phyloP scores from a whole-genome alignment of 2,797 vertebrate species.

The Pangasius mekongensis region DNA sequence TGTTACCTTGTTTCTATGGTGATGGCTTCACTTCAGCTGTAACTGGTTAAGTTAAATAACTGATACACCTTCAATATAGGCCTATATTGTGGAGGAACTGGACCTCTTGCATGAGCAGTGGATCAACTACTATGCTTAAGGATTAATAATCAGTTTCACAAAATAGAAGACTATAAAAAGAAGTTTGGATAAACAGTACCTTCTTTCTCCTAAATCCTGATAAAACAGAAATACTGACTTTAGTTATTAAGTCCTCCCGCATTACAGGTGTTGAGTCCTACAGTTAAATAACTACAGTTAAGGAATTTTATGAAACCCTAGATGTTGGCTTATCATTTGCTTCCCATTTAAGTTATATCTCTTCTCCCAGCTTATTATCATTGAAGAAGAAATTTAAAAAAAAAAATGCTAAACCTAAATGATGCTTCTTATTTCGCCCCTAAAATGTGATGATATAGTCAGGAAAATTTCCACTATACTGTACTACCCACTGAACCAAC shows the following conservation, averaged over 20 bases:
- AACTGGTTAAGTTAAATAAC: not conserved
- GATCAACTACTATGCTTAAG: not conserved
- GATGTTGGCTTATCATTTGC: not conserved
- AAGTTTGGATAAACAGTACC: not conserved
- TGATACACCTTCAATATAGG: too few relatives aligned
- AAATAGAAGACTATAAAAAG: not conserved
- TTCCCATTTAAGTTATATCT: not conserved
- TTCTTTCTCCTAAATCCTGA: not conserved
- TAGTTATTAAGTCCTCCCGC: too few relatives aligned
- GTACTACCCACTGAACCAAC: not conserved
- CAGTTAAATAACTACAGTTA: not conserved
- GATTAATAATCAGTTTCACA: not conserved
- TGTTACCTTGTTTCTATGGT: conserved; percentile 55
- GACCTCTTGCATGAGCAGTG: conserved; percentile 3
- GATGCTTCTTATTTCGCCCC: too few relatives aligned
- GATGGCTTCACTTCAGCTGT: conserved; percentile 35
- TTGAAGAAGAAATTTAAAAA: not conserved
- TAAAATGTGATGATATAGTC: not conserved
- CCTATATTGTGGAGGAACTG: conserved; percentile 7
- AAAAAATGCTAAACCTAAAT: too few relatives aligned
- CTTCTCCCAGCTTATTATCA: not conserved
- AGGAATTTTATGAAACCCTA: not conserved
- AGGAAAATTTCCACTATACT: not conserved
- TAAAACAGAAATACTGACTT: not conserved
- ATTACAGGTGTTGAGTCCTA: too few relatives aligned